These are phyloP conservation scores for Spisula solida DNA, from an alignment of 2,888 invertebrate genomes.

Conservation along the genomic window DNA sequence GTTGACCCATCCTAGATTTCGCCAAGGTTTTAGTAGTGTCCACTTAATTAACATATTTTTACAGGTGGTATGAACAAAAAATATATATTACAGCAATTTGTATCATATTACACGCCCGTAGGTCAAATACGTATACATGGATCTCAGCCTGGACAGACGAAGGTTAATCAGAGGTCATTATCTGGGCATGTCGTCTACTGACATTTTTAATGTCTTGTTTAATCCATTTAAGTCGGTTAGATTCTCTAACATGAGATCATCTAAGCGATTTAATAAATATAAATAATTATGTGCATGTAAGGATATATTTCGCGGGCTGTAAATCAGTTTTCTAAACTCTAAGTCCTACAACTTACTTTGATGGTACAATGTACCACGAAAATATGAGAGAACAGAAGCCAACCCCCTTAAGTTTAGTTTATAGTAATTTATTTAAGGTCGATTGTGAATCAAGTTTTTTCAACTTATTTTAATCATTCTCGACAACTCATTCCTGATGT, in stretches of 20 bases:
- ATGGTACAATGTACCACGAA: no score
- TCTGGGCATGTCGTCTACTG: not conserved
- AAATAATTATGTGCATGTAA: not conserved
- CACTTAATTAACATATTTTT: not conserved
- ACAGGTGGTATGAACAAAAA: constrained; percentile 4
- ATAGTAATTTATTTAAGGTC: no score
- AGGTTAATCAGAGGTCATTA: constrained; percentile 9
- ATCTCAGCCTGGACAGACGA: not conserved
- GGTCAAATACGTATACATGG: not conserved
- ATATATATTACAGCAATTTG: constrained; percentile 22
- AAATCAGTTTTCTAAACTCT: no score
- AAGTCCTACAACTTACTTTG: no score
- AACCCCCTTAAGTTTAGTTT: no score
- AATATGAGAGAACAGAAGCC: no score
- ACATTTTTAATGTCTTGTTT: not conserved
- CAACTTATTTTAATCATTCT: no score
- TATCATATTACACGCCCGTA: constrained; percentile 17
- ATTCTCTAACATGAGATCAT: no score
- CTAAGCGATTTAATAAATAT: not conserved
- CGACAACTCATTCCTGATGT: no score
- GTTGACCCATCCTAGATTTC: not conserved
- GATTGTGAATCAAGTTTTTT: no score
- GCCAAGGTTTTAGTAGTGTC: not conserved
- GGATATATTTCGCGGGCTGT: not conserved
- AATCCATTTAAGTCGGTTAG: no score